Evolutionary conservation across 2,888 invertebrate genomes (phyloP), one percentile per base, ranked within the genome.

Genomic region (Melieria omissa): DNA sequence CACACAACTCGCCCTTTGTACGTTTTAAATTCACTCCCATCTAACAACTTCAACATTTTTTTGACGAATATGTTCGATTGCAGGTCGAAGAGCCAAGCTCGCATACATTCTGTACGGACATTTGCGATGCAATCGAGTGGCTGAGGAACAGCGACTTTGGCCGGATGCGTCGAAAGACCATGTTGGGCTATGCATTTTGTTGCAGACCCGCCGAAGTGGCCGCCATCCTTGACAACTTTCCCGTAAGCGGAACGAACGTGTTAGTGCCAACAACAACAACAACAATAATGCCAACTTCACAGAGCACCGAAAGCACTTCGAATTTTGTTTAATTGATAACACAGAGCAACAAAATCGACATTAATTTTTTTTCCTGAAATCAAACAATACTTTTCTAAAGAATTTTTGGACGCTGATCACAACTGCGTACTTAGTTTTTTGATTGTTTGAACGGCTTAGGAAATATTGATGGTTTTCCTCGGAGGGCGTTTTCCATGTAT

Each of bases 1-100:
- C 73, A 4, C 65, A 72, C n/a, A 76, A 76, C 60, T 74, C 76
- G 5, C 76, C 76, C 14, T 76, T 63, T 46, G 67, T 76, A 41
- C 45, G 74, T 58, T 45, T 12, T 3, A 29, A 29, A 52, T n/a
- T 52, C n/a, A 52, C 12, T 52, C 14, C 0, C 12, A 52, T 52
- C 12, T 4, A n/a, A 5, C 14, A 8, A 52, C 6, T 52, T n/a
- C 1, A 52, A 5, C 12, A 52, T 0, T 52, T 29, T n/a, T 29
- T 29, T 52, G 12, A 52, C 52, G 14, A 6, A 52, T n/a, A 52
- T 52, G 4, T 52, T 52, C 52, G 1, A 52, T 10, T 52, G 6
- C 52, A 52, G 52, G 12, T n/a, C 14, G n/a, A 52, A 6, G 52
- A 8, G 5, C n/a, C 6, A 29, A 29, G 29, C 29, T 3, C 29